These are phyloP conservation scores for Australoheros facetus DNA, from an alignment of 2,797 vertebrate genomes.

Conservation along the genomic window DNA sequence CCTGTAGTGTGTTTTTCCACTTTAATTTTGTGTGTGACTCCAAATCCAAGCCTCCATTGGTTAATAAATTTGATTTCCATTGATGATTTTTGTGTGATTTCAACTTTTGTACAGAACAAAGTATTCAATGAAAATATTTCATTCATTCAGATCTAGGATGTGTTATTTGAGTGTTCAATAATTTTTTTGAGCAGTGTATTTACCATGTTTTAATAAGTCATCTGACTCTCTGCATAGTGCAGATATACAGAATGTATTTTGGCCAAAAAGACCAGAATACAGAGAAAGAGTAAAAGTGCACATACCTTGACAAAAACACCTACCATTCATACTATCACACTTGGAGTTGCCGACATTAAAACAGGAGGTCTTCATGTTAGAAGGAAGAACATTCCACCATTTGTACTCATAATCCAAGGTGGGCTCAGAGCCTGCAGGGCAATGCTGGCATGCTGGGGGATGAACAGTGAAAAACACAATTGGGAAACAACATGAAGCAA, in stretches of 20 bases:
- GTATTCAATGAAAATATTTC: too few species aligned
- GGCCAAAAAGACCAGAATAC: background rate
- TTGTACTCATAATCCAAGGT: constrained; percentile 92
- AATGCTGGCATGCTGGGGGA: constrained; percentile 85
- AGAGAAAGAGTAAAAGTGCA: background rate
- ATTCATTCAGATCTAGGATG: too few species aligned
- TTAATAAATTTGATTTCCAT: too few species aligned
- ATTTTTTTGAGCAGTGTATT: too few species aligned
- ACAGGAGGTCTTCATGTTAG: constrained; percentile 97
- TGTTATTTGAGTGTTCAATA: too few species aligned
- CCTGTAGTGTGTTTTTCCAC: too few species aligned
- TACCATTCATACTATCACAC: constrained; percentile 95
- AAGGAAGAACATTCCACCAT: constrained; percentile 96
- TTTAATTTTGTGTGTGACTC: too few species aligned
- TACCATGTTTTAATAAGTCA: background rate
- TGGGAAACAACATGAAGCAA: background rate
- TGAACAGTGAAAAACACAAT: background rate
- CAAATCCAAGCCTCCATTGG: too few species aligned
- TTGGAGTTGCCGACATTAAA: constrained; percentile 98
- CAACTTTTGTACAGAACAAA: too few species aligned
- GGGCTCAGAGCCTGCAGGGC: constrained; percentile 95
- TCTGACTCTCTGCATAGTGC: accelerated
- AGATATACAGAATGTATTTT: background rate
- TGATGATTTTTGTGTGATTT: too few species aligned
- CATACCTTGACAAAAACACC: constrained; percentile 46